A percentile compares a stretch with the other conserved stretches of the same genome.
Evolutionary conservation across 2,113 vertebrate species (phyloP).

Genomic region (Nesogale talazaci): DNA sequence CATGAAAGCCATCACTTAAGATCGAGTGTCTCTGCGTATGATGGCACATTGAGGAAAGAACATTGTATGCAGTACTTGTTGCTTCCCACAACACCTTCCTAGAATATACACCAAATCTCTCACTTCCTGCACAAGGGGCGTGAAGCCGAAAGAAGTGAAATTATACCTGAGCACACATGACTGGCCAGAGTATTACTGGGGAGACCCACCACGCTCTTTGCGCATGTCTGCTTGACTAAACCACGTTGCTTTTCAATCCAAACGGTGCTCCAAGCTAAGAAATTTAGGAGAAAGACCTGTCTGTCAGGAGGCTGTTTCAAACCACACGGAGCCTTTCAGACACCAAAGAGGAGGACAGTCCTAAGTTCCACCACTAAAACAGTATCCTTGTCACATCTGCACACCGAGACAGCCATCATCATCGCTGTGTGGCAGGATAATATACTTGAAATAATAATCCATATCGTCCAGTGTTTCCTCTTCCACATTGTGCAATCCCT

Average conservation of each 20-base stretch:
- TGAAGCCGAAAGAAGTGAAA: neutral
- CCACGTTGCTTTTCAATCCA: neutral
- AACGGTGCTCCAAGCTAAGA: slow-evolving; percentile 46
- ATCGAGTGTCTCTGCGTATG: neutral
- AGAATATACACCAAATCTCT: neutral
- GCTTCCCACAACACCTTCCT: neutral
- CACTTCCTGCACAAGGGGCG: neutral
- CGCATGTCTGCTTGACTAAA: neutral
- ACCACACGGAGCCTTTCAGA: neutral
- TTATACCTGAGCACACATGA: neutral
- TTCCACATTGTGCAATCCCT: neutral
- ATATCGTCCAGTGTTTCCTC: neutral
- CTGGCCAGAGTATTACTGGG: neutral
- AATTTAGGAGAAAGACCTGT: slow-evolving; percentile 24
- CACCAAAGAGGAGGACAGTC: neutral
- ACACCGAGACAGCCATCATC: neutral
- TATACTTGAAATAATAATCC: neutral
- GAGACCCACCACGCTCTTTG: neutral
- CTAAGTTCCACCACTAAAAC: neutral
- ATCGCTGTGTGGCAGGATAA: neutral
- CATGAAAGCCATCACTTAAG: no score
- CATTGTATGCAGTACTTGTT: neutral
- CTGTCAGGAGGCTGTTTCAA: slow-evolving; percentile 19
- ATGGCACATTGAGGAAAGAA: neutral
- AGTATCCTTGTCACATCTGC: neutral